These are phyloP conservation scores for Chironomus tentans DNA, from an alignment of 2,888 invertebrate genomes.

Conservation along the genomic window DNA sequence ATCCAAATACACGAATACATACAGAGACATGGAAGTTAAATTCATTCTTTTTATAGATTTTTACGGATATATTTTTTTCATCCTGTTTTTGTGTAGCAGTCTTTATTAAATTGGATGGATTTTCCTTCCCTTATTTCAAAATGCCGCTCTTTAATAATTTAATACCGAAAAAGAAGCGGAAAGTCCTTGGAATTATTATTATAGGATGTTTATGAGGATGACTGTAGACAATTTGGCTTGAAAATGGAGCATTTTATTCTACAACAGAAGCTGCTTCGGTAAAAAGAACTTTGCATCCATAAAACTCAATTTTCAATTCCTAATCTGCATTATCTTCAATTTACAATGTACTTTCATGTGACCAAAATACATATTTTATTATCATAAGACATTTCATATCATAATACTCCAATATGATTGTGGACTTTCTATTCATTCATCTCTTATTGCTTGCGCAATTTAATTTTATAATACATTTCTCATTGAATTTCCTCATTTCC, in stretches of 20 bases:
- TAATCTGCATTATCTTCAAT: too few species aligned
- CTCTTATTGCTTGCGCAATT: too few species aligned
- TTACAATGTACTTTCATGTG: too few species aligned
- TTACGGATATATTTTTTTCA: neutral
- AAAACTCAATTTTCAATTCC: neutral
- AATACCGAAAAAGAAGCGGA: neutral
- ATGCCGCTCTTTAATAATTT: neutral
- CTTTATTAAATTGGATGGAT: slow-evolving; percentile 20
- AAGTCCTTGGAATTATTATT: neutral
- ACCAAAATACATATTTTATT: too few species aligned
- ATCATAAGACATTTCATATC: too few species aligned
- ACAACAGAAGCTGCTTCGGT: too few species aligned
- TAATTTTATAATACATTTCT: neutral
- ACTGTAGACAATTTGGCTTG: neutral
- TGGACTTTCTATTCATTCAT: too few species aligned
- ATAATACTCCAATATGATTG: too few species aligned
- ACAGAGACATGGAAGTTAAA: neutral
- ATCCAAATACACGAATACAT: neutral
- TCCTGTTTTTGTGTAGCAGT: neutral
- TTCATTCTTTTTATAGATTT: neutral
- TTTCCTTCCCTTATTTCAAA: neutral
- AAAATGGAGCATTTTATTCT: too few species aligned
- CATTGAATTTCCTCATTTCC: neutral
- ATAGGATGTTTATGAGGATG: neutral
- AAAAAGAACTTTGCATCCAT: too few species aligned